A percentile compares a stretch with the other conserved stretches of the same genome.
Conservation (phyloP, 92 coral and sea anemone species). For the Chrysogorgia sp. region DNA sequence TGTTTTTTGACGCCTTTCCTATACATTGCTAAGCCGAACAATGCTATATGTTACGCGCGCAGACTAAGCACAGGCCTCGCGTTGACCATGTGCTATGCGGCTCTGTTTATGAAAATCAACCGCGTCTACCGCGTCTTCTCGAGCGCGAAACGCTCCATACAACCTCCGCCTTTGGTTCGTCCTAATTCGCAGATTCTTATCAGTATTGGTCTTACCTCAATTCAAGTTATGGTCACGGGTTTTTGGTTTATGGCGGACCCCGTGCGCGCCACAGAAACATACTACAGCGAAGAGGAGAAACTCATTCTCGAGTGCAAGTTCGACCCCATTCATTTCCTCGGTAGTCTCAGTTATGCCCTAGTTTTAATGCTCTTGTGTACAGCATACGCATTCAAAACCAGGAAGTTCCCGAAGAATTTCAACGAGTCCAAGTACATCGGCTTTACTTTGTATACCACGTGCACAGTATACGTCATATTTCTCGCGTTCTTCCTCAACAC, state of each 20-base stretch:
- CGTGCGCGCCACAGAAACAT: slow-evolving; percentile 51
- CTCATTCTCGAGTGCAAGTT: slow-evolving; percentile 62
- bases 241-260: slow-evolving; percentile 72
- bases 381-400: slow-evolving; percentile 73
- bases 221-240: slow-evolving; percentile 65
- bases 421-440: slow-evolving; percentile 93
- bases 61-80: slow-evolving; percentile 67
- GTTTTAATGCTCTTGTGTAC: slow-evolving; percentile 69
- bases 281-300: slow-evolving; percentile 49
- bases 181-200: slow-evolving; percentile 77
- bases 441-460: slow-evolving; percentile 69
- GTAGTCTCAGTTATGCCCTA: slow-evolving; percentile 62
- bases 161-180: slow-evolving; percentile 72
- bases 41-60: slow-evolving; percentile 59
- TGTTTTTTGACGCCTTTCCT: slow-evolving; percentile 66
- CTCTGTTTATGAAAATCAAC: slow-evolving; percentile 73
- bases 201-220: slow-evolving; percentile 62
- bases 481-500: slow-evolving; percentile 72
- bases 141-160: slow-evolving; percentile 68
- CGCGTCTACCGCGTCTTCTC: slow-evolving; percentile 83
- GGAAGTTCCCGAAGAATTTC: slow-evolving; percentile 82
- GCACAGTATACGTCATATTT: slow-evolving; percentile 71
- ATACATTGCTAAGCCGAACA: slow-evolving; percentile 65
- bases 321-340: slow-evolving; percentile 56
- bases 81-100: slow-evolving; percentile 71